Base-by-base conservation (phyloP, 2,113 vertebrate species). In the Toxotes jaculatrix region DNA sequence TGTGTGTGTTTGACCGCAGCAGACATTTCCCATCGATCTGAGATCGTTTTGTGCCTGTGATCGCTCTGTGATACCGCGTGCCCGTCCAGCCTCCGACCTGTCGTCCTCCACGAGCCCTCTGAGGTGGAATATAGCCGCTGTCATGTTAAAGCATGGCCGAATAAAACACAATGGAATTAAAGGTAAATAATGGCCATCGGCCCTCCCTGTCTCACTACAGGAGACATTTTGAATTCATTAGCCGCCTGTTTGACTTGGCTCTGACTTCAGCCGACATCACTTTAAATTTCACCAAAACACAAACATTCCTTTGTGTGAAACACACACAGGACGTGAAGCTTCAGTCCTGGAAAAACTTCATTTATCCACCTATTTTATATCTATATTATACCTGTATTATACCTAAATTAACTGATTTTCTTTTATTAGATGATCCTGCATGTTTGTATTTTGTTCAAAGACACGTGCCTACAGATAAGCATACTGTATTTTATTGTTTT, bases 201-300 rank as follows among this genome's bases (percentile, higher is more conserved):
- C 16, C 27, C 19, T 32, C 4, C 10, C 31, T 21, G 56, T 19
- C 14, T 49, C 4, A 5, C 21, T n/a, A 2, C 17, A 40, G 76
- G 60, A 72, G 89, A 87, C 81, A 78, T 84, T 88, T 88, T 87
- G 84, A 88, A 87, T 84, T 47, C 36, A 80, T 83, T 83, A 74
- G 7, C 11, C 0, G 34, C 11, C 27, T 23, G 3, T 67, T 82
- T 73, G 42, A 67, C 55, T 53, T 42, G 10, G 5, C 32, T 40
- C 31, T 36, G 13, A 64, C 13, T 8, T 47, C 12, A 42, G 17
- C 21, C 4, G 4, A 62, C 19, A 56, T 56, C 49, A 34, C 27
- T 3, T 47, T 53, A n/a, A 8, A 53, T n/a, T 13, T 53, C 32
- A 38, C 32, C 7, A 27, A 42, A 59, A 42, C 3, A 43, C 42